Evolutionary conservation across 1,140 invertebrate species (phyloP).

Genomic region (Diorhabda carinulata): DNA sequence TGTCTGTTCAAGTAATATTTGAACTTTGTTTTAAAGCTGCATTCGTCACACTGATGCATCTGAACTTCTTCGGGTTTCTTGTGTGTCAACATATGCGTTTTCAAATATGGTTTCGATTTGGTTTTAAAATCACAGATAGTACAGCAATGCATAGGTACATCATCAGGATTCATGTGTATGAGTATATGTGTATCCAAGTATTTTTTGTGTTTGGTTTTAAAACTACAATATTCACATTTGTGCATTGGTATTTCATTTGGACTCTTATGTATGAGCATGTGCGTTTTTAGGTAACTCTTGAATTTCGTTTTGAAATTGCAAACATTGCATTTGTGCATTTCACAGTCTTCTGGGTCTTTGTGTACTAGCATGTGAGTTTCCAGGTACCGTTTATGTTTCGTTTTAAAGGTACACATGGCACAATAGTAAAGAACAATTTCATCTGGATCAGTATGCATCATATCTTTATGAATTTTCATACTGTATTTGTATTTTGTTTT

Average conservation of each 20-base stretch:
- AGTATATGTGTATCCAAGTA: constrained; percentile 17
- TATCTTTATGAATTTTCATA: constrained; percentile 15
- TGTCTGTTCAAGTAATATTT: constrained; percentile 9
- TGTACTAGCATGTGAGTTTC: constrained; percentile 23
- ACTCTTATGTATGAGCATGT: constrained; percentile 4
- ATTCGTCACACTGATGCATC: neutral
- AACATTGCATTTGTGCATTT: constrained; percentile 9
- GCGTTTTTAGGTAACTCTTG: constrained; percentile 5
- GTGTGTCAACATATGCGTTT: constrained; percentile 19
- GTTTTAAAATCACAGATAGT: constrained; percentile 19
- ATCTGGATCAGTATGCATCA: constrained; percentile 17
- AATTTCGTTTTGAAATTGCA: constrained; percentile 1
- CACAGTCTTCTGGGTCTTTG: constrained; percentile 4
- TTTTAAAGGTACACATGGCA: constrained; percentile 21
- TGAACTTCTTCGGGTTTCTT: constrained; percentile 47
- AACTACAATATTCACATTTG: constrained; percentile 17
- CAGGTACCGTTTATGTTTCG: constrained; percentile 23
- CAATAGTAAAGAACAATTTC: constrained; percentile 20
- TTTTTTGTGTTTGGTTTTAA: constrained; percentile 23
- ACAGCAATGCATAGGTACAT: constrained; percentile 17
- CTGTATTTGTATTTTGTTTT: constrained; percentile 20
- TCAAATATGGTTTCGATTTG: constrained; percentile 23
- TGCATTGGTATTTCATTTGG: constrained; percentile 4
- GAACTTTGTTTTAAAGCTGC: neutral
- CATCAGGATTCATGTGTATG: constrained; percentile 20